phyloP scores from a whole-genome alignment of 1,140 invertebrate genomes.

The Olivierus martensii region DNA sequence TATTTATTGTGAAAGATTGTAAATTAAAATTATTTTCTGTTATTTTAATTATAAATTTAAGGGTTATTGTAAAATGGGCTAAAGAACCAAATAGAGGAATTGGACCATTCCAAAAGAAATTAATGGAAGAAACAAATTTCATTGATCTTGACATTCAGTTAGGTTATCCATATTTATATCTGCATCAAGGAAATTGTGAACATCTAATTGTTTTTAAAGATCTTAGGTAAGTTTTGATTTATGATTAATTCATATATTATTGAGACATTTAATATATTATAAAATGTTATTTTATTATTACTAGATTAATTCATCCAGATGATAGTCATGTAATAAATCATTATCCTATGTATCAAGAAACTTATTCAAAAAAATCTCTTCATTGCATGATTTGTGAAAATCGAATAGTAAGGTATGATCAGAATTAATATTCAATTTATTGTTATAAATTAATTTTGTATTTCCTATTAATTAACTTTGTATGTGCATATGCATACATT shows the following conservation, averaged over 20 bases:
- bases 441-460: too few species aligned
- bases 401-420: not conserved
- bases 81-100: constrained; percentile 28
- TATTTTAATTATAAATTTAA: constrained; percentile 3
- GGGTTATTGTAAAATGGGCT: constrained; percentile 48
- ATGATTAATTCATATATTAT: not conserved
- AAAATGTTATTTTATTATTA: not conserved
- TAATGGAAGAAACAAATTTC: constrained; percentile 47
- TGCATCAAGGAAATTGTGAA: constrained; percentile 79
- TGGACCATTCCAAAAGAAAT: constrained; percentile 38
- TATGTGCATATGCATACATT: too few species aligned
- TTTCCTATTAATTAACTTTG: too few species aligned
- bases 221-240: constrained; percentile 32
- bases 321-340: not conserved
- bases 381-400: not conserved
- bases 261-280: not conserved
- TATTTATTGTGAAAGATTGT: not conserved
- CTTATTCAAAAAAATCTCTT: not conserved
- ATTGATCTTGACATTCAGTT: constrained; percentile 47
- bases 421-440: too few species aligned
- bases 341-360: not conserved
- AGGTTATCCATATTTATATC: constrained; percentile 66
- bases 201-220: constrained; percentile 67
- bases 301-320: not conserved
- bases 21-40: not conserved